These are phyloP conservation scores for Zapus hudsonius DNA, from an alignment of 2,113 vertebrate species.

Conservation along the genomic window DNA sequence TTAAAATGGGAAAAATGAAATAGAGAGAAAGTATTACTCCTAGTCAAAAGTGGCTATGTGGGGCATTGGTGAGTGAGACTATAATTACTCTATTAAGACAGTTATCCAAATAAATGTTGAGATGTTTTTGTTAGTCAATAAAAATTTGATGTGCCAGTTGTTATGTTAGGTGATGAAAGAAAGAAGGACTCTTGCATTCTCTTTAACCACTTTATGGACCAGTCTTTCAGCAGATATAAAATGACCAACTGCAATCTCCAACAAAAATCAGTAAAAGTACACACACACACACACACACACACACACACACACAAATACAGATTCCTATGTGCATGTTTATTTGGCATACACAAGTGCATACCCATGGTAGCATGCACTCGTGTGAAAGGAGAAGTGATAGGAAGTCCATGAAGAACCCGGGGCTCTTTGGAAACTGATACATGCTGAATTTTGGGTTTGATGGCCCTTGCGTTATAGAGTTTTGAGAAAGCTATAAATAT, in stretches of 20 bases:
- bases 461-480: not conserved
- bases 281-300: not conserved
- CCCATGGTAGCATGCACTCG: not conserved
- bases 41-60: constrained; percentile 9
- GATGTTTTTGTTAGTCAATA: constrained; percentile 15
- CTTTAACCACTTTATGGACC: not conserved
- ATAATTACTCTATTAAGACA: not conserved
- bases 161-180: not conserved
- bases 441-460: not conserved
- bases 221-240: not conserved
- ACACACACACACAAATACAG: not conserved
- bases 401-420: not conserved
- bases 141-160: not conserved
- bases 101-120: constrained; percentile 4
- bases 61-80: constrained; percentile 26
- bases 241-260: not conserved
- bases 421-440: not conserved
- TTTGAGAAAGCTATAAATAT: not conserved
- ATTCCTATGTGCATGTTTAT: not conserved
- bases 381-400: not conserved
- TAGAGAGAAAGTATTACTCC: constrained; percentile 53
- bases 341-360: not conserved
- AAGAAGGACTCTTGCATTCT: not conserved
- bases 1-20: not conserved
- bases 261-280: not conserved